Conservation (phyloP, 2,888 invertebrate species). For the Koerneria pararmatus region DNA sequence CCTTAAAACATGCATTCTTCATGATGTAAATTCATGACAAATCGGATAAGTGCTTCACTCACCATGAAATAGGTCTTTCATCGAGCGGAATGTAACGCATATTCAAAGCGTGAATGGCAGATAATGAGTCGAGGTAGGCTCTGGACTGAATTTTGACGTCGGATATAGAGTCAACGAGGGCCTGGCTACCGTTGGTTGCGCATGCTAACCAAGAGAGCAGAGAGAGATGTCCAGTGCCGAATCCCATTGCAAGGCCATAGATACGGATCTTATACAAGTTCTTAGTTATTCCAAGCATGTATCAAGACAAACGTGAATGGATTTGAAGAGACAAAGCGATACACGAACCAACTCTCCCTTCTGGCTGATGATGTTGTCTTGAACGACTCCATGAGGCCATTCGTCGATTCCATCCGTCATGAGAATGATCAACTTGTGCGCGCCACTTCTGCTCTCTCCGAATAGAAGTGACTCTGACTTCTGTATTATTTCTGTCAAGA, state of each 20-base stretch:
- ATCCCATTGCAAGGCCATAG: constrained; percentile 55
- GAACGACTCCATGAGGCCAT: constrained; percentile 63
- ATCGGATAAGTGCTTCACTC: not conserved
- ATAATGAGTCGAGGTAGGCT: constrained; percentile 41
- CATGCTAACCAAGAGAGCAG: constrained; percentile 47
- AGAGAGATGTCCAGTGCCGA: constrained; percentile 46
- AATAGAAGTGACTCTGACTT: constrained; percentile 23
- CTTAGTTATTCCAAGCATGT: not conserved
- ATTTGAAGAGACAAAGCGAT: not conserved
- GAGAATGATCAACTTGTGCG: constrained; percentile 65
- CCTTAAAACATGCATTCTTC: constrained; percentile 24
- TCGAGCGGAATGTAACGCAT: constrained; percentile 29
- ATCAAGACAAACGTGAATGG: not conserved
- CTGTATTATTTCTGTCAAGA: not conserved
- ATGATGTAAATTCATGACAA: not conserved
- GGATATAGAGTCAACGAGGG: constrained; percentile 48
- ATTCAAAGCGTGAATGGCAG: constrained; percentile 33
- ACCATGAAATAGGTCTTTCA: constrained; percentile 46
- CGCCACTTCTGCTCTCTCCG: constrained; percentile 59
- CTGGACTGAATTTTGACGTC: constrained; percentile 51
- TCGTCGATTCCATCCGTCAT: constrained; percentile 67
- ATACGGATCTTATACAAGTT: constrained; percentile 39
- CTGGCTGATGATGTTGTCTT: constrained; percentile 51
- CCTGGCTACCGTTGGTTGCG: constrained; percentile 28
- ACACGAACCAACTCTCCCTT: constrained; percentile 26